Evolutionary conservation across 1,140 invertebrate genomes (phyloP), one percentile per base, ranked within the genome.

Genomic region (Bombus breviceps): DNA sequence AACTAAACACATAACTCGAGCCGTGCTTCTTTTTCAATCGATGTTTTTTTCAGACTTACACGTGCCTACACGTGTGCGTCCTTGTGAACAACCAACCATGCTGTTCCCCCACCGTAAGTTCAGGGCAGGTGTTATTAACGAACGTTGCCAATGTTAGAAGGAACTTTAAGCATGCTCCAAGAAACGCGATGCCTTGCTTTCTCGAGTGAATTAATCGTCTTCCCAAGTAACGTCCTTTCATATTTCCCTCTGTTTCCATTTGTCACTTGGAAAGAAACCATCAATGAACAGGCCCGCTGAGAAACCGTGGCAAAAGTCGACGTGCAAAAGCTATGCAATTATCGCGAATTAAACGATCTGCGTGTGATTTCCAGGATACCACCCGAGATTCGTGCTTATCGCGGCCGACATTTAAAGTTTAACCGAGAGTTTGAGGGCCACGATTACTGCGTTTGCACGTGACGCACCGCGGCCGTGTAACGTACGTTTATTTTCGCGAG

Each of bases 51-150:
- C 97, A 98, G 98, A 98, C 97, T 86, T 98, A 98, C 96, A 98
- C 98, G 92, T 97, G 98, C 94, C 96, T 98, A 86, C 98, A 98
- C 96, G 97, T 98, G 93, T 98, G 98, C 96, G 97, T 97, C 92
- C 95, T 97, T 91, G 96, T 97, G 96, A 97, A 97, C 96, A 97
- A 97, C 94, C 96, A 96, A 91, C 97, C 97, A 80, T 98, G 97
- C 96, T 98, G 97, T 96, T 97, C 97, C 86, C 97, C 97, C 82
- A 96, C 97, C 92, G 97, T 98, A 97, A 97, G 97, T 97, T 91
- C 74, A 85, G 57, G 66, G 76, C 83, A 85, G 77, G 73, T 86
- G 74, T 82, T 77, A 77, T 83, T 88, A 66, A 86, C 88, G 57
- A 81, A 73, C 62, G 59, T 86, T 87, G 78, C 79, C 78, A 64